Evolutionary conservation across 2,888 invertebrate species (phyloP).

Genomic region (Poecilobothrus nobilitatus): DNA sequence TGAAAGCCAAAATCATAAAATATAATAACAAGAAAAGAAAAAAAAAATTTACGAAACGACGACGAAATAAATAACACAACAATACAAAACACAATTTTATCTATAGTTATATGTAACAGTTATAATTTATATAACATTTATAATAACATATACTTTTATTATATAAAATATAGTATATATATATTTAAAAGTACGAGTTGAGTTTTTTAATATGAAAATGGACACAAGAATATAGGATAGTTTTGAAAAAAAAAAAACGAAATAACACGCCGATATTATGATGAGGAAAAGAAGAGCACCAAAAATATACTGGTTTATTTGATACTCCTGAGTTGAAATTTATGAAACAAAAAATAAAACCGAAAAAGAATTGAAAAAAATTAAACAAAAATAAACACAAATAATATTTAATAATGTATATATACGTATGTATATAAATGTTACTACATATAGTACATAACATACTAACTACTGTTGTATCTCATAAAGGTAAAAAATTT

Average conservation of each 20-base stretch:
- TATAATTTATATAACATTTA: no score
- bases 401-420: no score
- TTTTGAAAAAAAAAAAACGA: neutral
- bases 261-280: neutral
- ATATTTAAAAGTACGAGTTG: neutral
- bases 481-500: neutral
- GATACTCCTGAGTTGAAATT: neutral
- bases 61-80: neutral
- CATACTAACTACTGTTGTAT: no score
- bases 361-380: neutral
- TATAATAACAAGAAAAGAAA: neutral
- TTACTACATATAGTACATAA: no score
- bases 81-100: no score
- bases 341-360: neutral
- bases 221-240: neutral
- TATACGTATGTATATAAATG: no score
- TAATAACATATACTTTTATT: no score
- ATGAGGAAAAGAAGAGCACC: constrained; percentile 6
- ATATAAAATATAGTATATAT: no score
- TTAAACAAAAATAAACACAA: no score
- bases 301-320: constrained; percentile 1
- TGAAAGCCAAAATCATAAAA: constrained; percentile 6
- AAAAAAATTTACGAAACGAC: neutral
- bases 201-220: neutral
- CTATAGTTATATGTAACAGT: no score